Percentiles rank a stretch among this genome's conserved stretches.
Evolutionary conservation across 2,888 invertebrate species (phyloP).

Genomic region (Adela reaumurella): DNA sequence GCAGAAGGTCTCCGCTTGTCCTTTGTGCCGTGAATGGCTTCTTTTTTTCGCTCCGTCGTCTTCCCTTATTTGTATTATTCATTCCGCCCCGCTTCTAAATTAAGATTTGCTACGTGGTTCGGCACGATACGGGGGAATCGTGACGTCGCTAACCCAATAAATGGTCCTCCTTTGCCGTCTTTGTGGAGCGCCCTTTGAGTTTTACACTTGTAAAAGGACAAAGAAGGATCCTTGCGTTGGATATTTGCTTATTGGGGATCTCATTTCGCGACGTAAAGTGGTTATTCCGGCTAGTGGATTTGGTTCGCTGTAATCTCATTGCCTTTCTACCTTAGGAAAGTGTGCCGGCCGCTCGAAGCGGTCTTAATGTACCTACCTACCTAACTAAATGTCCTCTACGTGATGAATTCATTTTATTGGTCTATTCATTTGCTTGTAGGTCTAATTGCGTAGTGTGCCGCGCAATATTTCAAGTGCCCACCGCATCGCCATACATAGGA

Average conservation of each 20-base stretch:
- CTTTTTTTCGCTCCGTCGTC: background rate
- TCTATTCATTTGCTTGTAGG: too few relatives aligned
- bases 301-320: too few relatives aligned
- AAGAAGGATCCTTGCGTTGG: constrained; percentile 3
- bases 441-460: too few relatives aligned
- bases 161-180: background rate
- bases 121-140: background rate
- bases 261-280: background rate
- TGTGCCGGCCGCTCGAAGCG: too few relatives aligned
- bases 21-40: constrained; percentile 1
- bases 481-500: too few relatives aligned
- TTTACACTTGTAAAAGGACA: constrained; percentile 3
- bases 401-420: too few relatives aligned
- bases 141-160: background rate
- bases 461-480: too few relatives aligned
- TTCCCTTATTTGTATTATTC: background rate
- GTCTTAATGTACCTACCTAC: too few relatives aligned
- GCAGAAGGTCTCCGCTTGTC: constrained; percentile 3
- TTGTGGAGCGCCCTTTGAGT: background rate
- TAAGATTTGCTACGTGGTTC: background rate
- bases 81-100: background rate
- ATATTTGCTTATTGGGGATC: background rate
- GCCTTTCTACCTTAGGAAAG: too few relatives aligned
- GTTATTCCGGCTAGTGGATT: background rate
- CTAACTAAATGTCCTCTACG: too few relatives aligned